These are phyloP conservation scores for Platalea minor DNA, from an alignment of 2,797 vertebrate genomes.

Conservation along the genomic window DNA sequence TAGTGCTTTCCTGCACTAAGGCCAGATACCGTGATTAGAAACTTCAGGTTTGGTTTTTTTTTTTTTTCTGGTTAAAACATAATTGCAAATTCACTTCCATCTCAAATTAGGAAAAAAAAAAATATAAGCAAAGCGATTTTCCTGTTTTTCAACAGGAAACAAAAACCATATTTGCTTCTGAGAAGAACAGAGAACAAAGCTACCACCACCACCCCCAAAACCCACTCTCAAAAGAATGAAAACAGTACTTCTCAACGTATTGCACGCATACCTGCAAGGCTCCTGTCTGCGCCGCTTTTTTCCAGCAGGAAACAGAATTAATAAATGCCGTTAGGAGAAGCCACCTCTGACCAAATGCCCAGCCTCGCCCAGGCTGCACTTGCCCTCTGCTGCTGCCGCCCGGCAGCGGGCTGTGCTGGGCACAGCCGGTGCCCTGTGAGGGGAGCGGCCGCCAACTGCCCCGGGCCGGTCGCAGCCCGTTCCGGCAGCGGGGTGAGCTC, in stretches of 20 bases:
- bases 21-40: background rate
- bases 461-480: background rate
- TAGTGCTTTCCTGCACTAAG: background rate
- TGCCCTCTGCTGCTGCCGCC: too few relatives aligned
- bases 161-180: background rate
- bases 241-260: background rate
- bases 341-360: too few relatives aligned
- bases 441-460: background rate
- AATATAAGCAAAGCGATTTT: background rate
- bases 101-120: background rate
- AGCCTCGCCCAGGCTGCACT: rapidly evolving
- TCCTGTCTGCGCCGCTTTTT: background rate
- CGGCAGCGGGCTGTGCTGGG: too few relatives aligned
- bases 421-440: rapidly evolving
- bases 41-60: background rate
- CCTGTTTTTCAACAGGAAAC: background rate
- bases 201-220: background rate
- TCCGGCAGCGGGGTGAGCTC: background rate
- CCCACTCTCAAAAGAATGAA: background rate
- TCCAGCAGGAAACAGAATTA: background rate
- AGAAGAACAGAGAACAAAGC: background rate
- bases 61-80: too few relatives aligned
- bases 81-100: background rate
- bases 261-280: background rate
- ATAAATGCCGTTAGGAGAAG: background rate